Conservation (phyloP, 2,888 invertebrate species). For the Poecilus cupreus region DNA sequence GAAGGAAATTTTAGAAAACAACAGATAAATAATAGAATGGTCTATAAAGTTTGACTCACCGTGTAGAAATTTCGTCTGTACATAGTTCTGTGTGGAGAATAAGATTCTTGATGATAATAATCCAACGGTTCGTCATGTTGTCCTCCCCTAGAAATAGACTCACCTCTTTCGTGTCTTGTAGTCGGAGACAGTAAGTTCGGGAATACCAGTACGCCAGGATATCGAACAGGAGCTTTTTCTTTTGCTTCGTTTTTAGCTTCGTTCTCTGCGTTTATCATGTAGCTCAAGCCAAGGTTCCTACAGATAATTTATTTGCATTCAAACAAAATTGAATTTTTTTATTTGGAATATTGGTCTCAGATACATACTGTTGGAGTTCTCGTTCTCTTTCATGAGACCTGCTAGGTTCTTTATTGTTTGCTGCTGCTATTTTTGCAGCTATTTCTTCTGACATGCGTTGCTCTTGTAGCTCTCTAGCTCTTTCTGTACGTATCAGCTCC, state of each 20-base stretch:
- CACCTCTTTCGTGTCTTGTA: slow-evolving; percentile 62
- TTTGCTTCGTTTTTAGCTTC: slow-evolving; percentile 63
- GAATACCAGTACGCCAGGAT: slow-evolving; percentile 69
- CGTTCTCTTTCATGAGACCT: slow-evolving; percentile 70
- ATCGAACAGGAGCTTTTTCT: slow-evolving; percentile 60
- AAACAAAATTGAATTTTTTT: too few species aligned
- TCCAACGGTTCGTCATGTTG: slow-evolving; percentile 9
- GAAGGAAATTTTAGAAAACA: background rate
- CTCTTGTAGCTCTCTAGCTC: slow-evolving; percentile 84
- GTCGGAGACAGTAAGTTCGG: slow-evolving; percentile 71
- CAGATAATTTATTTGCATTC: background rate
- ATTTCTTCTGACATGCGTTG: slow-evolving; percentile 85
- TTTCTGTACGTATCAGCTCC: slow-evolving; percentile 85
- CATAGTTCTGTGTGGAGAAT: slow-evolving; percentile 40
- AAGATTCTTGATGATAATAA: slow-evolving; percentile 13
- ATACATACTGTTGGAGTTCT: slow-evolving; percentile 50
- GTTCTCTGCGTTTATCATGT: slow-evolving; percentile 66
- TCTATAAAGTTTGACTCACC: background rate
- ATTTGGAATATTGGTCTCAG: background rate
- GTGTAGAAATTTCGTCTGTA: slow-evolving; percentile 42
- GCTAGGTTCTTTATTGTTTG: slow-evolving; percentile 75
- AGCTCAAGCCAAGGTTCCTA: slow-evolving; percentile 61
- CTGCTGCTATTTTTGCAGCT: slow-evolving; percentile 77
- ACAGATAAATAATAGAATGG: background rate
- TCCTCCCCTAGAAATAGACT: background rate